phyloP scores from a whole-genome alignment of 2,888 invertebrate genomes.

The Caenorhabditis imperialis region DNA sequence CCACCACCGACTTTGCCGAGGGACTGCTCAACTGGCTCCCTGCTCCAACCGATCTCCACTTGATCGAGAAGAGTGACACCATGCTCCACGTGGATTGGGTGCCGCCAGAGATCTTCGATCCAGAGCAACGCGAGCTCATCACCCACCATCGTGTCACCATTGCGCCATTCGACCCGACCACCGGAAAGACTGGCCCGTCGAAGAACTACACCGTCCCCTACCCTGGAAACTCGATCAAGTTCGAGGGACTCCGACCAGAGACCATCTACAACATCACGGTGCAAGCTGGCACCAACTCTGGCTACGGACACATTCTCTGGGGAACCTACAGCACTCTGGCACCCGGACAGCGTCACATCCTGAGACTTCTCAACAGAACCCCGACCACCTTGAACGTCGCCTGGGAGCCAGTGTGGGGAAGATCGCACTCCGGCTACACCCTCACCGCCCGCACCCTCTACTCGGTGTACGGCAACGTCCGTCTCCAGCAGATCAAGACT shows the following conservation, averaged over 20 bases:
- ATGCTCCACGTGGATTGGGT: slow-evolving; percentile 78
- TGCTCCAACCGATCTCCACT: slow-evolving; percentile 76
- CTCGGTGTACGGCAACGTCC: slow-evolving; percentile 72
- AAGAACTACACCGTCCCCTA: slow-evolving; percentile 77
- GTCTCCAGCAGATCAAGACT: slow-evolving; percentile 68
- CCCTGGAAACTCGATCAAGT: slow-evolving; percentile 75
- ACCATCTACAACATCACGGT: slow-evolving; percentile 78
- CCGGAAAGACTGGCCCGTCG: slow-evolving; percentile 68
- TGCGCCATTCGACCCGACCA: slow-evolving; percentile 73
- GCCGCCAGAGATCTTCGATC: slow-evolving; percentile 76
- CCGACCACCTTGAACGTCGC: slow-evolving; percentile 77
- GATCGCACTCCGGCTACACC: slow-evolving; percentile 74
- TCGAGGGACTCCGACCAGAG: slow-evolving; percentile 74
- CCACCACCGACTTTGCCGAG: slow-evolving; percentile 72
- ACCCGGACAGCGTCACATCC: slow-evolving; percentile 75
- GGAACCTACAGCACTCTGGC: slow-evolving; percentile 78
- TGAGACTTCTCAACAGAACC: slow-evolving; percentile 76
- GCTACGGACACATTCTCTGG: slow-evolving; percentile 77
- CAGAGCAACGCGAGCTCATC: slow-evolving; percentile 73
- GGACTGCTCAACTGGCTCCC: slow-evolving; percentile 74
- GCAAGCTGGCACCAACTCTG: slow-evolving; percentile 77
- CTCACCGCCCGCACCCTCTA: slow-evolving; percentile 73
- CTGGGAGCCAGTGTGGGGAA: slow-evolving; percentile 78
- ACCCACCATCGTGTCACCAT: slow-evolving; percentile 78
- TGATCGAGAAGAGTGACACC: slow-evolving; percentile 77